phyloP scores from a whole-genome alignment of 1,140 invertebrate genomes.

The Zeugodacus cucurbitae region DNA sequence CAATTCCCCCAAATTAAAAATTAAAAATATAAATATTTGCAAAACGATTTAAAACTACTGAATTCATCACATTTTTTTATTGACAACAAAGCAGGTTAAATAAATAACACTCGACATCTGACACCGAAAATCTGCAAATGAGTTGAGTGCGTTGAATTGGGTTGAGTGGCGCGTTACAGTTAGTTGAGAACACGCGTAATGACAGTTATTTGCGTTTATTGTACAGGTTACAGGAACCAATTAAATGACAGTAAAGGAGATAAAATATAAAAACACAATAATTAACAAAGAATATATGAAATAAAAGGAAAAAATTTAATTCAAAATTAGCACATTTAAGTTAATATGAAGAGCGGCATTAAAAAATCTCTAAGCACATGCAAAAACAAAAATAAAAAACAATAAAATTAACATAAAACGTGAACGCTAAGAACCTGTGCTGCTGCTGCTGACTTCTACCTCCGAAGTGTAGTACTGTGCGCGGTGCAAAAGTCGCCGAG shows the following conservation, averaged over 20 bases:
- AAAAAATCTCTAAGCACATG: neutral
- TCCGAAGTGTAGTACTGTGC: neutral
- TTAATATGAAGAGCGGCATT: neutral
- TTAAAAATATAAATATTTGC: neutral
- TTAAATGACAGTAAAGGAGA: neutral
- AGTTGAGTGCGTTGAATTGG: neutral
- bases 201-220: neutral
- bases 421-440: neutral
- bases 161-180: constrained; percentile 12
- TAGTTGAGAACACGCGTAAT: neutral
- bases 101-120: neutral
- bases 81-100: neutral
- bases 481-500: neutral
- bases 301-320: neutral
- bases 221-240: neutral
- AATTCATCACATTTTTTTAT: neutral
- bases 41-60: neutral
- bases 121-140: neutral
- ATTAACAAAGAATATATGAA: neutral
- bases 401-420: neutral
- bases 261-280: neutral
- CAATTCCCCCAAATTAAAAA: neutral
- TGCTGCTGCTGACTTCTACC: neutral
- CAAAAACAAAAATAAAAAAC: neutral
- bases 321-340: neutral